A percentile compares a stretch with the other conserved stretches of the same genome.
phyloP scores from a whole-genome alignment of 2,888 invertebrate species.

The Trichogramma dendrolimi region DNA sequence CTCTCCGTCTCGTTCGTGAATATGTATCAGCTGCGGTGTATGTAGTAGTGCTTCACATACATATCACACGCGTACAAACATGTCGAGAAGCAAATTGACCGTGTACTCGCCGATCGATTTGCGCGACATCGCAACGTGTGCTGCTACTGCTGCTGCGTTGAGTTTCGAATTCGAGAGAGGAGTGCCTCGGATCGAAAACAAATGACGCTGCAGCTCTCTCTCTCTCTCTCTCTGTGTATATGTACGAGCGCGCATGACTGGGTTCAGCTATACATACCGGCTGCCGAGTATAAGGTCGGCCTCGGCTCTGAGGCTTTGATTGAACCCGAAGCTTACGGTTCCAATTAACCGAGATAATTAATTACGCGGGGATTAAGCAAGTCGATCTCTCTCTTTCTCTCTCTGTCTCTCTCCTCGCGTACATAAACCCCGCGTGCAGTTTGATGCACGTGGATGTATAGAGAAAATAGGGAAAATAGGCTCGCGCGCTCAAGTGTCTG shows the following conservation, averaged over 20 bases:
- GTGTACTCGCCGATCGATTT: conserved; percentile 15
- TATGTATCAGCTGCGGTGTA: conserved; percentile 16
- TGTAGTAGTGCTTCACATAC: too few species aligned
- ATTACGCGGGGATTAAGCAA: conserved; percentile 36
- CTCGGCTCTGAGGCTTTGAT: too few species aligned
- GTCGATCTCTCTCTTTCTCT: conserved; percentile 19
- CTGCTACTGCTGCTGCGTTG: neutral
- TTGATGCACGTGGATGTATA: too few species aligned
- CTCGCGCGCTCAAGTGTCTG: too few species aligned
- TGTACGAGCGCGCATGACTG: neutral
- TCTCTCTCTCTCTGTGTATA: conserved; percentile 24
- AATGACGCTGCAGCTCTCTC: conserved; percentile 31
- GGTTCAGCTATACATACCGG: too few species aligned
- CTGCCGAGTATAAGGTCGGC: too few species aligned
- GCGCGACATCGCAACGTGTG: neutral
- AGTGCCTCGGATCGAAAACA: conserved; percentile 26
- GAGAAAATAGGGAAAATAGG: too few species aligned
- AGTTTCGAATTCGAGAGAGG: conserved; percentile 22
- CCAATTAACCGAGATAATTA: conserved; percentile 39
- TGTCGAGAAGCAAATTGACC: conserved; percentile 25
- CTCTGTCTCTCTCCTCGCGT: conserved; percentile 3
- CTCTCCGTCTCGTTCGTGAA: conserved; percentile 13
- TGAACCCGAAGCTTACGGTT: conserved; percentile 25
- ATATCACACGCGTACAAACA: conserved; percentile 5
- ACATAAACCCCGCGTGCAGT: too few species aligned